Conservation (phyloP, 1,140 invertebrate genomes). For the Coelopa frigida region DNA sequence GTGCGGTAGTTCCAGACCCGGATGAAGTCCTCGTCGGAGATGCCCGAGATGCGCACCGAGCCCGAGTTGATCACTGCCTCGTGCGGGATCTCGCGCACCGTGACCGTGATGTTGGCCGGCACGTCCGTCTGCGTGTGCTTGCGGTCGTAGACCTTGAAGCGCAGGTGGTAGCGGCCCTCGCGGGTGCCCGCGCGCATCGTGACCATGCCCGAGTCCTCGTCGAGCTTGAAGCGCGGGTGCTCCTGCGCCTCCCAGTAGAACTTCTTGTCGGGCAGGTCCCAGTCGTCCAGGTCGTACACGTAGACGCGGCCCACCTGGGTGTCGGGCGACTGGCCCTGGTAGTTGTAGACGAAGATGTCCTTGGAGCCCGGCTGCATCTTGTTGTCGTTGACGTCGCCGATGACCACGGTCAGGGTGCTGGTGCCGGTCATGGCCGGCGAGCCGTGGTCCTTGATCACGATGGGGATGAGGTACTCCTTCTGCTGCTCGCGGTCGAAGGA, state of each 20-base stretch:
- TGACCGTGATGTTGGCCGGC: constrained; percentile 86
- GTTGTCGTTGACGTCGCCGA: constrained; percentile 95
- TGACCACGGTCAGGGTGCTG: constrained; percentile 88
- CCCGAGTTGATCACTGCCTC: constrained; percentile 94
- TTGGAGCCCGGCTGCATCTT: constrained; percentile 94
- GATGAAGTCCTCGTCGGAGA: constrained; percentile 94
- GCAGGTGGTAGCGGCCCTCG: constrained; percentile 76
- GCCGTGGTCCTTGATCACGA: constrained; percentile 86
- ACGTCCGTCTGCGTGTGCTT: constrained; percentile 90
- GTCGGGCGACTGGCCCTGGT: constrained; percentile 83
- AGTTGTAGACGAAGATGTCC: constrained; percentile 95
- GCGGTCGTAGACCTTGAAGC: constrained; percentile 88
- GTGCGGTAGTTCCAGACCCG: constrained; percentile 87
- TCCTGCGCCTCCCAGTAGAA: constrained; percentile 86
- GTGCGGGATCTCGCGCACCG: constrained; percentile 87
- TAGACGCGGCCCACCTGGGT: constrained; percentile 93
- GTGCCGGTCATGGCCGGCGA: constrained; percentile 89
- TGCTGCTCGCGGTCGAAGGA: constrained; percentile 93
- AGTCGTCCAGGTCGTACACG: constrained; percentile 94
- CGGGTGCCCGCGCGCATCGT: constrained; percentile 86
- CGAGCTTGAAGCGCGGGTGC: constrained; percentile 75
- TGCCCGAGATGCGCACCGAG: constrained; percentile 86
- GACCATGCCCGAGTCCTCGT: constrained; percentile 90
- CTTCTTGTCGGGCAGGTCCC: constrained; percentile 94
- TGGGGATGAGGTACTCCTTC: constrained; percentile 90